Evolutionary conservation across 2,797 vertebrate genomes (phyloP).

Genomic region (Sebastes flavidus): DNA sequence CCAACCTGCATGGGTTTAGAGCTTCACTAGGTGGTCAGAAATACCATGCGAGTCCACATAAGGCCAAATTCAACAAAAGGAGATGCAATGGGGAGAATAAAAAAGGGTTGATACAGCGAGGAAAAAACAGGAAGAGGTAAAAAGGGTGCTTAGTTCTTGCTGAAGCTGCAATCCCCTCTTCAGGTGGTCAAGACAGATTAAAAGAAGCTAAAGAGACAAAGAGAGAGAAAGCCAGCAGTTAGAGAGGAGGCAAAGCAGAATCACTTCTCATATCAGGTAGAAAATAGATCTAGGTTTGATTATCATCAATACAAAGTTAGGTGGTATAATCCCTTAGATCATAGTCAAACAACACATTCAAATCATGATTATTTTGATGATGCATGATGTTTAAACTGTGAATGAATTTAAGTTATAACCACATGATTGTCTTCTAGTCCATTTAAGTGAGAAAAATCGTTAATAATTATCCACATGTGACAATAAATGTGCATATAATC

Average conservation of each 20-base stretch:
- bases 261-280: slow-evolving; percentile 15
- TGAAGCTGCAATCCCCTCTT: slow-evolving; percentile 95
- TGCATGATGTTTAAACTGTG: slow-evolving; percentile 1
- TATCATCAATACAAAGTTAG: slow-evolving; percentile 12
- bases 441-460: not conserved
- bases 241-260: slow-evolving; percentile 80
- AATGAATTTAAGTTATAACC: not conserved
- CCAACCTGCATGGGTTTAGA: slow-evolving; percentile 58
- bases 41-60: slow-evolving; percentile 85
- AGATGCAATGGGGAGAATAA: slow-evolving; percentile 71
- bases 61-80: slow-evolving; percentile 76
- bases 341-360: slow-evolving; percentile 7
- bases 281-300: slow-evolving; percentile 11
- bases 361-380: not conserved
- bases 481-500: slow-evolving; percentile 2
- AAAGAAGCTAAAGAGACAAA: slow-evolving; percentile 90
- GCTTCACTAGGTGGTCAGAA: slow-evolving; percentile 68
- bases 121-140: slow-evolving; percentile 81
- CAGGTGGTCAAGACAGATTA: slow-evolving; percentile 95
- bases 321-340: not conserved
- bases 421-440: not conserved
- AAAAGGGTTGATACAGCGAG: slow-evolving; percentile 74
- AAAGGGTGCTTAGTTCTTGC: slow-evolving; percentile 90
- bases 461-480: not conserved
- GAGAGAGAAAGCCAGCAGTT: slow-evolving; percentile 83